Conservation (phyloP, 2,113 vertebrate species). For the Chloebia gouldiae region DNA sequence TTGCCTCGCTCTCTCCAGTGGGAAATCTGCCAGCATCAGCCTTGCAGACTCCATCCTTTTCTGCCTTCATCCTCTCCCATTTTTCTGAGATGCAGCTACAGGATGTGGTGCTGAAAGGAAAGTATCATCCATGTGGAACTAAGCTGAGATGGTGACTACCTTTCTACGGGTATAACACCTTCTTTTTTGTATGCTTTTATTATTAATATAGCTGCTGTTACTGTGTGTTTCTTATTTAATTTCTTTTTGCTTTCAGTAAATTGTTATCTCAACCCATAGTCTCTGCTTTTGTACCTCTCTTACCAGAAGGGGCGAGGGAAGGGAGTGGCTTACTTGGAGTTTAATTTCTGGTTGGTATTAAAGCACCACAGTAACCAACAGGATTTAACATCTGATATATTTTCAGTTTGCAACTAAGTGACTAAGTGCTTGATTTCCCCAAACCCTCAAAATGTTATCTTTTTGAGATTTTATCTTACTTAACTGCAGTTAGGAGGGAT, state of each 20-base stretch:
- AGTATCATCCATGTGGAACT: neutral
- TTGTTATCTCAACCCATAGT: neutral
- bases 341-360: neutral
- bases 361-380: neutral
- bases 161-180: neutral
- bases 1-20: rapidly evolving
- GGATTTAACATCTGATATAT: neutral
- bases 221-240: neutral
- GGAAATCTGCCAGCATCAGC: neutral
- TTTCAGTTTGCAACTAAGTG: neutral
- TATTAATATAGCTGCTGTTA: neutral
- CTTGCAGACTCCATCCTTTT: neutral
- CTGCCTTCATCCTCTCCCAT: neutral
- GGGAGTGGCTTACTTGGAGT: neutral
- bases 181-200: neutral
- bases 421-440: neutral
- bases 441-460: neutral
- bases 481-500: neutral
- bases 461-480: neutral
- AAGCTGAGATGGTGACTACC: neutral
- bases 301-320: rapidly evolving
- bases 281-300: neutral
- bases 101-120: neutral
- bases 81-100: neutral
- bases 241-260: neutral